These are phyloP conservation scores for Acyrthosiphon pisum DNA, from an alignment of 1,140 invertebrate genomes.

Conservation along the genomic window DNA sequence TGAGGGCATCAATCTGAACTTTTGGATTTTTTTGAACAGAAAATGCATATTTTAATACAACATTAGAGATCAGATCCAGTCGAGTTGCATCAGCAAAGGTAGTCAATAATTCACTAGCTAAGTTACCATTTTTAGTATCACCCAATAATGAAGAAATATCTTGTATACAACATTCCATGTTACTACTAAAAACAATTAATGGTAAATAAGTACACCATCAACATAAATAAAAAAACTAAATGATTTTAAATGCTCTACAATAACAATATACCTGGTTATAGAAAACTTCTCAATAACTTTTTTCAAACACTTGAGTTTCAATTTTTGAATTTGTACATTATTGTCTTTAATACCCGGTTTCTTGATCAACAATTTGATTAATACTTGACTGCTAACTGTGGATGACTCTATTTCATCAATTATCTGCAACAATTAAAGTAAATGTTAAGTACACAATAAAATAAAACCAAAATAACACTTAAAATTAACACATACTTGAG, in stretches of 20 bases:
- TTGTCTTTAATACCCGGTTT: slow-evolving; percentile 93
- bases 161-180: slow-evolving; percentile 77
- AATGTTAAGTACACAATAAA: neutral
- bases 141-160: slow-evolving; percentile 87
- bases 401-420: slow-evolving; percentile 70
- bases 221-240: neutral
- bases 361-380: slow-evolving; percentile 77
- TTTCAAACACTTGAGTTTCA: slow-evolving; percentile 80
- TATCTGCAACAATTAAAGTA: slow-evolving; percentile 62
- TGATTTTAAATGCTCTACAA: slow-evolving; percentile 60
- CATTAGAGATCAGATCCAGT: slow-evolving; percentile 76
- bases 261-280: slow-evolving; percentile 70
- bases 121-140: slow-evolving; percentile 79
- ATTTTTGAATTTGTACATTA: slow-evolving; percentile 91
- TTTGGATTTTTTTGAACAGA: slow-evolving; percentile 87
- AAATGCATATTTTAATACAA: slow-evolving; percentile 78
- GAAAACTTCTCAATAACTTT: slow-evolving; percentile 78
- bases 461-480: slow-evolving; percentile 14
- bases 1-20: slow-evolving; percentile 83
- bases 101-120: slow-evolving; percentile 76
- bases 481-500: slow-evolving; percentile 64
- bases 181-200: slow-evolving; percentile 65
- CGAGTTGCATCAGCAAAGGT: slow-evolving; percentile 78
- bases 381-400: slow-evolving; percentile 76
- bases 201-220: neutral